phyloP scores from a whole-genome alignment of 2,113 vertebrate genomes.

The Solenodon paradoxus region DNA sequence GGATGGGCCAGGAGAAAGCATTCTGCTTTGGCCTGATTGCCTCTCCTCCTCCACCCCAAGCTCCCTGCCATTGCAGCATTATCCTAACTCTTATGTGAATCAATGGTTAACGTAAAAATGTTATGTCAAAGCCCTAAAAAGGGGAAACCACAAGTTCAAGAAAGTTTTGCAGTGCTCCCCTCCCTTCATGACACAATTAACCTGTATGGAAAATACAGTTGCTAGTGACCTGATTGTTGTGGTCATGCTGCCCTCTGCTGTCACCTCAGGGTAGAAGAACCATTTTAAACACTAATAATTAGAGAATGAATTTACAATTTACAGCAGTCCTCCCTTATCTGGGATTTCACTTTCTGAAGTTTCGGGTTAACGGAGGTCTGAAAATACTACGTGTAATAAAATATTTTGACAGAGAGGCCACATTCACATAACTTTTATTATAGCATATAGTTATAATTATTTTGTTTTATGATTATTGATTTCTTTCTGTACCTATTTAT shows the following conservation, averaged over 20 bases:
- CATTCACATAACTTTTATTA: background rate
- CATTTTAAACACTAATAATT: slow-evolving; percentile 16
- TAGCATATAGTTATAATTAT: background rate
- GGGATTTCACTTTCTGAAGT: background rate
- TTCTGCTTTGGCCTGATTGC: background rate
- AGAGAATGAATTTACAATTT: slow-evolving; percentile 47
- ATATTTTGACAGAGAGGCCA: background rate
- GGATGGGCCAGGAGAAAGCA: background rate
- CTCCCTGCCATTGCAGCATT: background rate
- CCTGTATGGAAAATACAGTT: background rate
- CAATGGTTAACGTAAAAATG: background rate
- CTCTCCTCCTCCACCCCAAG: slow-evolving; percentile 17
- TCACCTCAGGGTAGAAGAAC: background rate
- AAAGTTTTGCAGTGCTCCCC: background rate
- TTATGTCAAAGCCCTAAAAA: background rate
- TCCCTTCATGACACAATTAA: background rate
- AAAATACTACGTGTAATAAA: background rate
- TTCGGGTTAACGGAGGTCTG: background rate
- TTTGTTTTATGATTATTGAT: background rate
- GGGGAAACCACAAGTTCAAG: slow-evolving; percentile 1
- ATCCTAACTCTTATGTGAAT: background rate
- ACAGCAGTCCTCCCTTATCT: background rate
- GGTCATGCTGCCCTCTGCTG: slow-evolving; percentile 59
- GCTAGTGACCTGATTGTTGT: background rate
- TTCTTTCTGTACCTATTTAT: background rate